Base-by-base conservation (phyloP, 2,113 vertebrate species). In the Podilymbus podiceps region DNA sequence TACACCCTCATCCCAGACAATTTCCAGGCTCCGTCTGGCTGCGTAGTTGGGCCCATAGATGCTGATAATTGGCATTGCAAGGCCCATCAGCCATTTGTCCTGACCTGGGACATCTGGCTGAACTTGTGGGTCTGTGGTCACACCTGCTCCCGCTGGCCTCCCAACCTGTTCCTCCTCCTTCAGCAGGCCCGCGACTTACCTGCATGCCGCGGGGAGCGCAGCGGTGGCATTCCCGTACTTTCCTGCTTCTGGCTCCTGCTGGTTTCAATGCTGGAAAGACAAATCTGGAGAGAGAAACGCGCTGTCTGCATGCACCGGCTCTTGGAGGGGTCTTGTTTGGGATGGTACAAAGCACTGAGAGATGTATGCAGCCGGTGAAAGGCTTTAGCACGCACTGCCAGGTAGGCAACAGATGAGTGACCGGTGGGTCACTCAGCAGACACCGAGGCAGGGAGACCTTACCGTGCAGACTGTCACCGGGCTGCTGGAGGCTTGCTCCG, bases 231-330 rank as follows among this genome's bases (percentile, higher is more conserved):
- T 55, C 38, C 81, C 40, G 2, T 15, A 6, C 30, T 60, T 73
- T 89, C 42, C 38, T 67, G 38, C n/a, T 62, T 56, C 88, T 89
- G 63, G 11, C 25, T 91, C 79, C 58, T 85, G 40, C 46, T 85
- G 24, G 13, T 40, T 56, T 47, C 33, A 85, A 76, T 76, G 21
- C 33, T 12, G 5, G 56, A 60, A 28, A 58, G 47, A 46, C 27
- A 33, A 42, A 47, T 38, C 64, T n/a, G 15, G 44, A 69, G 49
- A 44, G 38, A 75, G n/a, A 72, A 66, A 71, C 9, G 13, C 0
- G 5, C 28, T 58, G 55, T 59, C 50, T 38, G 38, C 2, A 0
- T 38, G 38, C 12, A 17, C 12, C 0, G 1, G 38, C 14, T 78
- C 21, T 67, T 5, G 1, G 14, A 49, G 46, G 5, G 17, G 8